Evolutionary conservation across 2,888 invertebrate genomes (phyloP).

Genomic region (Trichacis sp.): DNA sequence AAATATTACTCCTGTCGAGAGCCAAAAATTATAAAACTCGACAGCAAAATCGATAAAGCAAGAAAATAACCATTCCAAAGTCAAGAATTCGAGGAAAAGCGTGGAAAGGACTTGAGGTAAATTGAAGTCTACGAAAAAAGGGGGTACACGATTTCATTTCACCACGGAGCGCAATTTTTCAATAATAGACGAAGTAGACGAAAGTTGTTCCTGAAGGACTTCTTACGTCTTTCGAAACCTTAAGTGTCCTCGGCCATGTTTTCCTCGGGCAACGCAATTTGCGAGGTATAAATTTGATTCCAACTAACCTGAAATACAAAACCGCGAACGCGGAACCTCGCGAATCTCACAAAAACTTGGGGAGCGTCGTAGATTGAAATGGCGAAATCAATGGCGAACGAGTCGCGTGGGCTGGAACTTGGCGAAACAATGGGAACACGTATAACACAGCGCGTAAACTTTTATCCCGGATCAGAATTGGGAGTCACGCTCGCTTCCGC

Average conservation of each 20-base stretch:
- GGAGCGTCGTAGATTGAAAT: background rate
- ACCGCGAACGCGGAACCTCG: background rate
- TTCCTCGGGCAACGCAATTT: background rate
- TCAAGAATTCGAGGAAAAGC: background rate
- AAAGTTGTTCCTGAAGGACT: background rate
- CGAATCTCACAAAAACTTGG: background rate
- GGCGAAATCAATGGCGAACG: background rate
- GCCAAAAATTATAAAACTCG: too few relatives aligned
- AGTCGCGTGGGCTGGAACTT: background rate
- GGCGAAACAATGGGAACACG: too few relatives aligned
- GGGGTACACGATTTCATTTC: background rate
- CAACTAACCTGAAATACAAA: background rate
- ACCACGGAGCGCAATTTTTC: background rate
- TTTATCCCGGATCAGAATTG: too few relatives aligned
- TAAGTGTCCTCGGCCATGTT: background rate
- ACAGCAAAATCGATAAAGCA: too few relatives aligned
- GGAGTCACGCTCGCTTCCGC: too few relatives aligned
- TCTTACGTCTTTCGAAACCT: background rate
- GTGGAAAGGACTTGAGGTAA: background rate
- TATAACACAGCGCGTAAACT: too few relatives aligned
- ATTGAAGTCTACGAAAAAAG: background rate
- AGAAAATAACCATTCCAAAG: too few relatives aligned
- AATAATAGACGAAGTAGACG: slow-evolving; percentile 4
- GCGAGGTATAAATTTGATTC: background rate
- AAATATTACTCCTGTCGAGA: too few relatives aligned